Conservation (phyloP, 2,888 invertebrate species). For the Synergus itoensis region DNA sequence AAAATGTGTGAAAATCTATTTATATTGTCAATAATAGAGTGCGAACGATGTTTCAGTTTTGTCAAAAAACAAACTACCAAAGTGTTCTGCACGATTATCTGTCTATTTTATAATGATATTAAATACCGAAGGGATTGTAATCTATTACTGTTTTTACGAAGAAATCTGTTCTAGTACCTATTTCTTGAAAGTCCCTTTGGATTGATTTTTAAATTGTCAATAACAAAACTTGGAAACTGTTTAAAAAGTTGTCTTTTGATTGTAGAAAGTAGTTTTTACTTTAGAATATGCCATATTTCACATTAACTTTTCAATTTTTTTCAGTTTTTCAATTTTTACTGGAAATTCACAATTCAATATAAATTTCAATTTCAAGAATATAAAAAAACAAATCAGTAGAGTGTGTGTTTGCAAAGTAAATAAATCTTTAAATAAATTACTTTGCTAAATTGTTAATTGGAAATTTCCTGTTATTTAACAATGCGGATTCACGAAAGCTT, state of each 20-base stretch:
- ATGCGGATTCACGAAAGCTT: too few relatives aligned
- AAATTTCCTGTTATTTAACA: too few relatives aligned
- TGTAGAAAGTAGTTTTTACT: neutral
- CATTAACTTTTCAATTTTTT: too few relatives aligned
- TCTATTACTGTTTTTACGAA: neutral
- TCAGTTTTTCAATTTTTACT: too few relatives aligned
- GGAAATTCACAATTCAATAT: too few relatives aligned
- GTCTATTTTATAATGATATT: constrained; percentile 6
- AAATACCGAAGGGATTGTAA: neutral
- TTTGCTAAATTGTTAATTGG: too few relatives aligned
- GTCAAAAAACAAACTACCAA: constrained; percentile 28
- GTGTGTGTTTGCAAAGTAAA: too few relatives aligned
- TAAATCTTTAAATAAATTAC: too few relatives aligned
- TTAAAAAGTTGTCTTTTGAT: neutral
- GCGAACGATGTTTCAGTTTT: neutral
- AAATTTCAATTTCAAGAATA: too few relatives aligned
- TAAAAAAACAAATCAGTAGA: too few relatives aligned
- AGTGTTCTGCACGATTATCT: constrained; percentile 8
- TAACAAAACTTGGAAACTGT: neutral
- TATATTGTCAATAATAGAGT: constrained; percentile 35
- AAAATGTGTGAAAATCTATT: constrained; percentile 31
- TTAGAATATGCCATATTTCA: too few relatives aligned
- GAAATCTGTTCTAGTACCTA: neutral
- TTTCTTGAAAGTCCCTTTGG: neutral
- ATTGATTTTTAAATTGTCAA: neutral